A percentile compares a stretch with the other conserved stretches of the same genome.
phyloP scores from a whole-genome alignment of 1,140 invertebrate species.

The Neuroterus valhalla region DNA sequence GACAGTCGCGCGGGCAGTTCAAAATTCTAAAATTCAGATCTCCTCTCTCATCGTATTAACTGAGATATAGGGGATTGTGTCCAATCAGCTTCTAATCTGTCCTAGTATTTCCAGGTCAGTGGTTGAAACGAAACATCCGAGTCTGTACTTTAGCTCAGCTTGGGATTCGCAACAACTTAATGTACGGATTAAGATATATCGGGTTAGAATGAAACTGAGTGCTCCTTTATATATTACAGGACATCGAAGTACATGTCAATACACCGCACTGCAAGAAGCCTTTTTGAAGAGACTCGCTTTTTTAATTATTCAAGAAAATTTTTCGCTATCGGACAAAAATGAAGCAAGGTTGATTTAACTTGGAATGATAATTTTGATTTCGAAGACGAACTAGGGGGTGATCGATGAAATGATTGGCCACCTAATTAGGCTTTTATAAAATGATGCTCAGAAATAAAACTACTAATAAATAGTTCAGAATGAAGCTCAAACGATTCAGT shows the following conservation, averaged over 20 bases:
- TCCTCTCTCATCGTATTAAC: background rate
- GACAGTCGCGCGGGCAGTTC: background rate
- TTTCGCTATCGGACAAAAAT: too few relatives aligned
- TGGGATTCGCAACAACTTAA: constrained; percentile 17
- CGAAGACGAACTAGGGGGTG: too few relatives aligned
- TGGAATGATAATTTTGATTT: too few relatives aligned
- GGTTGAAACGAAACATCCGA: background rate
- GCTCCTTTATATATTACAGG: background rate
- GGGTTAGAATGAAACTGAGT: constrained; percentile 8
- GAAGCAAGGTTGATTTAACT: too few relatives aligned
- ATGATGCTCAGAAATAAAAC: too few relatives aligned
- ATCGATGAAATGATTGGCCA: too few relatives aligned
- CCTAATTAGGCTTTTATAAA: too few relatives aligned
- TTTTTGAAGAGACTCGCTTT: background rate
- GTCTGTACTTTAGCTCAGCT: constrained; percentile 19
- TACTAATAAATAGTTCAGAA: too few relatives aligned
- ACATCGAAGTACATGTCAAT: background rate
- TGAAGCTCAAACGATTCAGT: too few relatives aligned
- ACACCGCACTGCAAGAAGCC: background rate
- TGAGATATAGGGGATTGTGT: background rate
- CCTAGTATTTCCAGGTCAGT: constrained; percentile 12
- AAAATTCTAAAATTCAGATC: background rate
- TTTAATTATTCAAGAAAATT: too few relatives aligned
- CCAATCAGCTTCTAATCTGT: constrained; percentile 1
- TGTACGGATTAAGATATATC: constrained; percentile 11